A percentile compares a stretch with the other conserved stretches of the same genome.
Evolutionary conservation across 2,797 vertebrate genomes (phyloP).

Genomic region (Champsocephalus esox): DNA sequence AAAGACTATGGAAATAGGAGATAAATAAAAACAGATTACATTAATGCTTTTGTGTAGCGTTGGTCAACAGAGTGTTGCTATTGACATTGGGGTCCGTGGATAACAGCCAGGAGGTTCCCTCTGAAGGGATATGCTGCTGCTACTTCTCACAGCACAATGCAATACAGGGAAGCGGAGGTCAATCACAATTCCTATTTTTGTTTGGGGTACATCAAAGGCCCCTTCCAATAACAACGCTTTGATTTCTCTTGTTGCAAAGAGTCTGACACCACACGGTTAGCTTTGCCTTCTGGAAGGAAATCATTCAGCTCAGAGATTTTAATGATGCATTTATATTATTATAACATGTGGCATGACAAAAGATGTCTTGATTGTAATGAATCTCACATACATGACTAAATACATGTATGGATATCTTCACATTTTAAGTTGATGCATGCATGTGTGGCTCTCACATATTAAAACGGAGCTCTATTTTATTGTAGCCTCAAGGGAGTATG

Average conservation of each 20-base stretch:
- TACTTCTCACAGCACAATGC: too few species aligned
- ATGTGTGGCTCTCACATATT: slow-evolving; percentile 13
- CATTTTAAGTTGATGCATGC: slow-evolving; percentile 11
- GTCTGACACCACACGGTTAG: background rate
- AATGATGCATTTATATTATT: slow-evolving; percentile 1
- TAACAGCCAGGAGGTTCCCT: background rate
- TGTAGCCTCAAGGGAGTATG: slow-evolving; percentile 29
- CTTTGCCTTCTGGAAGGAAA: background rate
- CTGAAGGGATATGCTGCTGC: background rate
- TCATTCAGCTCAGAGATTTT: background rate
- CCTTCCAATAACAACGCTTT: background rate
- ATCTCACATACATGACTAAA: slow-evolving; percentile 7
- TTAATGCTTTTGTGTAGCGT: background rate
- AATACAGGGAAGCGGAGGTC: background rate
- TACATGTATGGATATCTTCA: slow-evolving; percentile 9
- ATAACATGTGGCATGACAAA: slow-evolving; percentile 10
- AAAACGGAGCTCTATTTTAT: slow-evolving; percentile 32
- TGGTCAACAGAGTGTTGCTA: background rate
- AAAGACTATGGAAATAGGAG: too few species aligned
- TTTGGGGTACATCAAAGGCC: too few species aligned
- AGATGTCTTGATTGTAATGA: background rate
- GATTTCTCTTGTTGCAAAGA: slow-evolving; percentile 3
- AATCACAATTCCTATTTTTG: background rate
- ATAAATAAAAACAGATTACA: background rate
- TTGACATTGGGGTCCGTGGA: background rate